Evolutionary conservation across 1,140 invertebrate species (phyloP).

Genomic region (Alviniconcha marisindica): DNA sequence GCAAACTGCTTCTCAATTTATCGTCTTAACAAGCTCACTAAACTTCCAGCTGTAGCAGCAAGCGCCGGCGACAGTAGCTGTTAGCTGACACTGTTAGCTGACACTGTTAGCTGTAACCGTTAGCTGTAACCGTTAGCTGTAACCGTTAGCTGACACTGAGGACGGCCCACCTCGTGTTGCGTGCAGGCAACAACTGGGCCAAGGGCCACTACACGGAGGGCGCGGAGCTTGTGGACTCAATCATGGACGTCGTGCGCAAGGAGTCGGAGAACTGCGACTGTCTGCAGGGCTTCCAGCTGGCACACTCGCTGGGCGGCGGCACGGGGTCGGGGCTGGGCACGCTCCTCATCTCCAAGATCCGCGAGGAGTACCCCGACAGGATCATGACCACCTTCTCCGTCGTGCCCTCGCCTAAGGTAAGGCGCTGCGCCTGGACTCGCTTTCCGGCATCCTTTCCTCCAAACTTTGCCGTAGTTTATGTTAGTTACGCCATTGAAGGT

Average conservation of each 20-base stretch:
- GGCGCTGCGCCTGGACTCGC: no score
- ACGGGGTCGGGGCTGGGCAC: slow-evolving; percentile 78
- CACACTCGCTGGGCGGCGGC: slow-evolving; percentile 83
- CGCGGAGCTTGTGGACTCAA: slow-evolving; percentile 89
- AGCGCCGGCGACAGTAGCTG: no score
- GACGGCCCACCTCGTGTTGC: slow-evolving; percentile 68
- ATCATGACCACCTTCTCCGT: slow-evolving; percentile 96
- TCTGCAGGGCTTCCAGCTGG: slow-evolving; percentile 81
- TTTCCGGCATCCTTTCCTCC: no score
- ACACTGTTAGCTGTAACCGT: no score
- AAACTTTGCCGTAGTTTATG: no score
- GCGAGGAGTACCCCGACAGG: slow-evolving; percentile 85
- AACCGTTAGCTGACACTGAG: no score
- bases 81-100: no score
- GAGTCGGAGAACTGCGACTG: slow-evolving; percentile 91
- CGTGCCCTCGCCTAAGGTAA: slow-evolving; percentile 91
- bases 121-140: no score
- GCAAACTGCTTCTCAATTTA: no score
- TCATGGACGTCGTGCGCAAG: slow-evolving; percentile 88
- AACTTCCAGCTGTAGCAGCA: no score
- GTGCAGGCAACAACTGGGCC: slow-evolving; percentile 66
- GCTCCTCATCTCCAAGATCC: slow-evolving; percentile 79
- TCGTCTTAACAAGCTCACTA: no score
- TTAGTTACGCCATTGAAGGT: no score
- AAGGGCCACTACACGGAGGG: slow-evolving; percentile 90